Conservation (phyloP, 2,888 invertebrate genomes). For the Idaea dimidiata region DNA sequence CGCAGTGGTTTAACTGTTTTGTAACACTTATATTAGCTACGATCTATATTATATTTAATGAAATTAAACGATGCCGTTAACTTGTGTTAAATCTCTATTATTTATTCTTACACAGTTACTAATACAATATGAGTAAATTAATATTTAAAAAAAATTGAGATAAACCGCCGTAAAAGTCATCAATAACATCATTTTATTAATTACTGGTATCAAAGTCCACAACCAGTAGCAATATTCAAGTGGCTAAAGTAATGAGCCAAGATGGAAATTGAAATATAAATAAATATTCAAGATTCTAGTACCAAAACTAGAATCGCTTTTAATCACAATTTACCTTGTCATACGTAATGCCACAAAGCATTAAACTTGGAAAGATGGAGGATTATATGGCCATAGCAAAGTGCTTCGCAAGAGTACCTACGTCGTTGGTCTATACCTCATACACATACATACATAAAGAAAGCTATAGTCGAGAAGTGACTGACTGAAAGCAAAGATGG, state of each 20-base stretch:
- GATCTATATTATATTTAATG: not conserved
- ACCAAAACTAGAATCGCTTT: not conserved
- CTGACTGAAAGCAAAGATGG: slow-evolving; percentile 48
- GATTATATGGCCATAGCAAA: not conserved
- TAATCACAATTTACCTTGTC: not conserved
- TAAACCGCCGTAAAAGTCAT: not conserved
- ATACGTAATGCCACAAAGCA: not conserved
- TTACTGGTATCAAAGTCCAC: not conserved
- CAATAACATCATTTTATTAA: not conserved
- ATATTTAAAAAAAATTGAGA: too few species aligned
- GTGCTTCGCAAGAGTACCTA: not conserved
- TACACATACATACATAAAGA: not conserved
- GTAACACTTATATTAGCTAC: slow-evolving; percentile 3
- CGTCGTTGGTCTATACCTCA: not conserved
- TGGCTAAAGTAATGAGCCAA: too few species aligned
- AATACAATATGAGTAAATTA: too few species aligned
- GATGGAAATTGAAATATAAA: too few species aligned
- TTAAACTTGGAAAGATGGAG: not conserved
- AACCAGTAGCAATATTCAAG: too few species aligned
- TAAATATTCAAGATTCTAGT: too few species aligned
- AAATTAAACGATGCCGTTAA: not conserved
- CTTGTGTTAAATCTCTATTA: not conserved
- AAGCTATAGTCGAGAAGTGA: not conserved
- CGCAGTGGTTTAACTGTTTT: not conserved
- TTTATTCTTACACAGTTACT: too few species aligned